A percentile compares a stretch with the other conserved stretches of the same genome.
These are phyloP conservation scores for Lasioglossum vierecki DNA, from an alignment of 2,888 invertebrate genomes.

Conservation along the genomic window DNA sequence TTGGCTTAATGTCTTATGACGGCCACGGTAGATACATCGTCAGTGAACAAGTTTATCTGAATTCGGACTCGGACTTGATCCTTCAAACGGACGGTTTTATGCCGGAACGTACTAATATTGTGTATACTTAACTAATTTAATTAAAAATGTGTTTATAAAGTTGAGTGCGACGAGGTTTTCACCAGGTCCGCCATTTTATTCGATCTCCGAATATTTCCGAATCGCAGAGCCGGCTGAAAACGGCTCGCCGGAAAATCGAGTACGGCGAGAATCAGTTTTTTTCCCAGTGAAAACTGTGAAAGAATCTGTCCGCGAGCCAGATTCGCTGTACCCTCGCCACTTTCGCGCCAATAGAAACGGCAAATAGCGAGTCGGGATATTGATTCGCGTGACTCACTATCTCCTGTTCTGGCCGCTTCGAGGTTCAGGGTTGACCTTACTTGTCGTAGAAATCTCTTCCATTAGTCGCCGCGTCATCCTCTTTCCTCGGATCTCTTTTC, in stretches of 20 bases:
- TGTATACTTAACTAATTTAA: no score
- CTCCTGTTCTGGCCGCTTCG: slow-evolving; percentile 58
- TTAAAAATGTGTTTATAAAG: no score
- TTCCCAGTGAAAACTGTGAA: neutral
- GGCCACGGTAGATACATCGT: no score
- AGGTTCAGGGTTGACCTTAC: slow-evolving; percentile 63
- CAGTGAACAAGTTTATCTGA: no score
- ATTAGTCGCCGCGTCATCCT: slow-evolving; percentile 35
- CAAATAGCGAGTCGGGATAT: slow-evolving; percentile 65
- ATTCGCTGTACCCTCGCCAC: neutral
- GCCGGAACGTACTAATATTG: no score
- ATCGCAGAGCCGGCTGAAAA: neutral
- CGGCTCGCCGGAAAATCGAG: neutral
- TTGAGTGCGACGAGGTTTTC: neutral
- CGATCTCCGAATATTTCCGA: neutral
- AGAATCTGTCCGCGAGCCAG: slow-evolving; percentile 6
- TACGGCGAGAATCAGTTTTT: neutral
- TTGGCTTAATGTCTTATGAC: no score
- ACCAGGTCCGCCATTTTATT: neutral
- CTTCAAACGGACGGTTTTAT: no score
- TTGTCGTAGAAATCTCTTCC: slow-evolving; percentile 35
- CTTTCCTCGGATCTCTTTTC: neutral
- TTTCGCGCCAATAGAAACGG: slow-evolving; percentile 49
- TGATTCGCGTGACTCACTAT: slow-evolving; percentile 73
- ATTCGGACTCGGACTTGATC: no score